These are phyloP conservation scores for cattle (Bos taurus) DNA, from an alignment of 2,113 vertebrate species.

Conservation along the genomic window DNA sequence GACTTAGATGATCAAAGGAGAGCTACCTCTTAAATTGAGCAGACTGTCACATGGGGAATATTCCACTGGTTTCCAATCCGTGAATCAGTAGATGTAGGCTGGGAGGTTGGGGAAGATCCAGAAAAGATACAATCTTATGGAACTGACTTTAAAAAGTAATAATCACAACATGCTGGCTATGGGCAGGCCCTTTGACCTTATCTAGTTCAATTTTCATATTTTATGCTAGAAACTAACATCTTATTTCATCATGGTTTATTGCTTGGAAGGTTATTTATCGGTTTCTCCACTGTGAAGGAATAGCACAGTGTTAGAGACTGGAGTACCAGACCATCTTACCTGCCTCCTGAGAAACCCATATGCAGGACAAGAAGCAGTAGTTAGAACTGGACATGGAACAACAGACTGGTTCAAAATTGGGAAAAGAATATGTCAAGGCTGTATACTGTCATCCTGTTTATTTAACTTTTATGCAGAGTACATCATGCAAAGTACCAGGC, in stretches of 20 bases:
- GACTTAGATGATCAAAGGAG: not conserved
- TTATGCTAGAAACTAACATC: not conserved
- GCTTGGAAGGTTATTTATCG: not conserved
- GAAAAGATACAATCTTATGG: not conserved
- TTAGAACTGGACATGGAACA: not conserved
- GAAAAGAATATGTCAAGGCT: not conserved
- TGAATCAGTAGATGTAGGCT: not conserved
- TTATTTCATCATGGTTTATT: not conserved
- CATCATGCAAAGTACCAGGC: not conserved
- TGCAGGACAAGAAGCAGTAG: not conserved
- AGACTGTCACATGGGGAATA: not conserved
- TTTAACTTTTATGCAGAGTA: not conserved
- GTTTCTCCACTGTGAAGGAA: not conserved
- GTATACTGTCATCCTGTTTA: not conserved
- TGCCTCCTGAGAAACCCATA: not conserved
- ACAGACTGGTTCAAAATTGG: not conserved
- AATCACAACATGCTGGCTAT: not conserved
- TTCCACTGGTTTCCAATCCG: not conserved
- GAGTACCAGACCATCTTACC: not conserved
- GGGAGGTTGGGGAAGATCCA: not conserved
- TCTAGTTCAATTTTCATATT: not conserved
- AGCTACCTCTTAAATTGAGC: not conserved
- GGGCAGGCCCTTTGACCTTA: not conserved
- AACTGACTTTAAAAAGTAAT: not conserved
- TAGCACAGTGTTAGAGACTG: not conserved